A percentile compares a stretch with the other conserved stretches of the same genome.
These are phyloP conservation scores for Thera obeliscata DNA, from an alignment of 2,888 invertebrate species.

Conservation along the genomic window DNA sequence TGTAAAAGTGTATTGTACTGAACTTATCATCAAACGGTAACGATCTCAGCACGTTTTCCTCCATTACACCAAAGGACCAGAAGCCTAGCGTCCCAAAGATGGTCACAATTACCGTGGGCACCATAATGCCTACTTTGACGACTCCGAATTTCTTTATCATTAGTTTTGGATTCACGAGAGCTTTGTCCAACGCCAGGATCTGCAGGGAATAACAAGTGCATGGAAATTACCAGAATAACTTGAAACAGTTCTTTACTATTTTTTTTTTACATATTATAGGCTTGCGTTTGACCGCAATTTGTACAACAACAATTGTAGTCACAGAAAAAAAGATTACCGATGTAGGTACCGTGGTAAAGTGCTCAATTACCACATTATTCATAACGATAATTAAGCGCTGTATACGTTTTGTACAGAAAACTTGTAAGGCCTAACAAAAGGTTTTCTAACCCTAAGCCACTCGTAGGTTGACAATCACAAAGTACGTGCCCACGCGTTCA, in stretches of 20 bases:
- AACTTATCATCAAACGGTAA: conserved; percentile 61
- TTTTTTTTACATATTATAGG: too few species aligned
- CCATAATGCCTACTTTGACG: conserved; percentile 50
- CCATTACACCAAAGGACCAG: conserved; percentile 63
- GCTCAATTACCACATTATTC: too few species aligned
- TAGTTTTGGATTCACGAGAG: conserved; percentile 48
- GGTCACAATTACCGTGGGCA: conserved; percentile 46
- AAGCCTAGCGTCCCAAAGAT: conserved; percentile 58
- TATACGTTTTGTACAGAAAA: too few species aligned
- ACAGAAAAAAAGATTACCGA: too few species aligned
- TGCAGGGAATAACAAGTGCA: conserved; percentile 1
- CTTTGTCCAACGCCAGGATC: conserved; percentile 53
- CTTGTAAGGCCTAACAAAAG: too few species aligned
- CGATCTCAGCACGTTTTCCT: conserved; percentile 61
- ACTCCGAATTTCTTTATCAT: conserved; percentile 53
- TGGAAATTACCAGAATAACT: too few species aligned
- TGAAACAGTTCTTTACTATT: too few species aligned
- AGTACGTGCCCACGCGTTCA: neutral
- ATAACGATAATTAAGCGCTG: too few species aligned
- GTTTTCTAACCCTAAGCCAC: too few species aligned
- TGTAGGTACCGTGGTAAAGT: too few species aligned
- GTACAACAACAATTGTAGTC: too few species aligned
- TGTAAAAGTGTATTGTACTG: conserved; percentile 31
- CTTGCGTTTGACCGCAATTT: too few species aligned
- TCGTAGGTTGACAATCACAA: neutral